Conservation (phyloP, 2,888 invertebrate species). For the Hypolimnas misippus region DNA sequence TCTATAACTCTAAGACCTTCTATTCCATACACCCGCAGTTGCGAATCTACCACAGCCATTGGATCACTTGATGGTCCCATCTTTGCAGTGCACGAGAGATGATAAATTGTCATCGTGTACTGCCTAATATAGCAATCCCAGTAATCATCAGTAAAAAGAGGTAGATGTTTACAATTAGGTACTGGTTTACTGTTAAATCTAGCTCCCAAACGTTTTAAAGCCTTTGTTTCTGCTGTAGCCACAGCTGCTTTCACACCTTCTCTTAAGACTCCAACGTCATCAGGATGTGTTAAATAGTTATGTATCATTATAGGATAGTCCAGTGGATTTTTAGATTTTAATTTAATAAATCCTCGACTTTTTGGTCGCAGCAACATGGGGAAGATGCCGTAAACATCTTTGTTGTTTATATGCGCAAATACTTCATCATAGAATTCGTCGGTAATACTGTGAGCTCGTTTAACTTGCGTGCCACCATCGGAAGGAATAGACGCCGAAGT, state of each 20-base stretch:
- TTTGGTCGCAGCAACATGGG: constrained; percentile 96
- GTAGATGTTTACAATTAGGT: constrained; percentile 93
- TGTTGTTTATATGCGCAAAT: constrained; percentile 87
- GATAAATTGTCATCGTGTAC: constrained; percentile 95
- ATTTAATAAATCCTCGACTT: constrained; percentile 91
- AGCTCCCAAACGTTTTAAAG: constrained; percentile 91
- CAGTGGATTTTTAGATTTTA: constrained; percentile 87
- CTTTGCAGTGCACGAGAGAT: constrained; percentile 92
- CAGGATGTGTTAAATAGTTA: constrained; percentile 94
- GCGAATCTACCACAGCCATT: constrained; percentile 91
- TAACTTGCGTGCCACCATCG: constrained; percentile 92
- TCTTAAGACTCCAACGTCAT: constrained; percentile 91
- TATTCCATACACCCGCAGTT: constrained; percentile 90
- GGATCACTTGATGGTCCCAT: constrained; percentile 92
- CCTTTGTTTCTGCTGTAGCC: constrained; percentile 90
- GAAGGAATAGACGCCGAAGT: constrained; percentile 92
- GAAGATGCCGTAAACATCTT: constrained; percentile 91
- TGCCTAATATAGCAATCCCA: constrained; percentile 93
- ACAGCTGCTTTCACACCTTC: constrained; percentile 95
- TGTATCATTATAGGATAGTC: constrained; percentile 95
- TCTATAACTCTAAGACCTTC: constrained; percentile 92
- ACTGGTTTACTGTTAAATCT: constrained; percentile 88
- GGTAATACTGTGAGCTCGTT: constrained; percentile 91
- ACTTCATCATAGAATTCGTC: constrained; percentile 92
- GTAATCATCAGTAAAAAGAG: constrained; percentile 91